Base-by-base conservation (phyloP, 1,140 invertebrate genomes). In the Drosophila malerkotliana region DNA sequence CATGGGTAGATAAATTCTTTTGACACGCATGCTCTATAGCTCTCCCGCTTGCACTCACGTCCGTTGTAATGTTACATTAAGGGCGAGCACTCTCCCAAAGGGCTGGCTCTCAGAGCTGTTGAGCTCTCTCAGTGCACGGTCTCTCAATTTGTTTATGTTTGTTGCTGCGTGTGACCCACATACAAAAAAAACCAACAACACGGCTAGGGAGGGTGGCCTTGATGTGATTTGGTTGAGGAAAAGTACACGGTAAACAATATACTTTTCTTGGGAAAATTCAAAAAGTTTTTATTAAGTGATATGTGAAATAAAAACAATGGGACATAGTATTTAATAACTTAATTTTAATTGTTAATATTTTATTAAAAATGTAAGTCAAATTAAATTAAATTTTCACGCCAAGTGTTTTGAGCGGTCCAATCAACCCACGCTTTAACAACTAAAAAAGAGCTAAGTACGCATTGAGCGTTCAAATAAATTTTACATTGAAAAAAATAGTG, bases 121-220 rank as follows among this genome's bases (percentile, higher is more conserved):
- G 39, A 59, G 51, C 49, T 45, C 58, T 54, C 49, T 28, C 18
- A 8, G 32, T 24, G 28, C 59, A 28, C 5, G 15, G 21, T 57
- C 26, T 37, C 18, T 34, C 59, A 44, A 64, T 76, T 57, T 85
- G 82, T 87, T 85, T 85, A 77, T 85, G 82, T 76, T 83, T 85
- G 53, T 28, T 64, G 62, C 49, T 64, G 80, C 48, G 71, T 64
- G 41, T 85, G 81, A 85, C 81, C 81, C 68, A 84, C 48, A 69
- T 85, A 72, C 63, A 14, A 63, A 73, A 62, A 49, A 53, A 32
- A 64, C 34, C n/a, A 34, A 66, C 14, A 62, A 61, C 41, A 41
- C 48, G 51, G 8, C 34, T 9, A 7, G 4, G n/a, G 59, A 21
- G 54, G 67, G 58, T 47, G 72, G 71, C 72, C 72, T 74, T 74